phyloP scores from a whole-genome alignment of 1,140 invertebrate species.

The Charaxes varanes region DNA sequence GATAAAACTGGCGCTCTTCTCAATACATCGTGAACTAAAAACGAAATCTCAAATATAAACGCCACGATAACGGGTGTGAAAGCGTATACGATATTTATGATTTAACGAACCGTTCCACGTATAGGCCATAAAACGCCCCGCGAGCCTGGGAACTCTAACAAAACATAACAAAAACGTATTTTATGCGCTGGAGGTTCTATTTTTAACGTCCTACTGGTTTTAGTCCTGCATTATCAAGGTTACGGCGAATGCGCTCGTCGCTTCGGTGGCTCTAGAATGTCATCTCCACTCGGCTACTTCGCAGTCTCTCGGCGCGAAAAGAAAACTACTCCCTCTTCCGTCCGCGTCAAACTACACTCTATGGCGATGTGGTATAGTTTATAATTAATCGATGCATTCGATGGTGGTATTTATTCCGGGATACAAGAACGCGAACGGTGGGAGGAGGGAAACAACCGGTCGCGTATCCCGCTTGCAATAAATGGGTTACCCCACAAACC shows the following conservation, averaged over 20 bases:
- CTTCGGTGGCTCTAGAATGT: constrained; percentile 47
- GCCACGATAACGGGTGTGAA: constrained; percentile 23
- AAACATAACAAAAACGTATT: constrained; percentile 41
- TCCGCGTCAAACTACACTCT: constrained; percentile 20
- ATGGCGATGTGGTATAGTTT: constrained; percentile 9
- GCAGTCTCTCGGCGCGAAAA: constrained; percentile 31
- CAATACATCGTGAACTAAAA: constrained; percentile 9
- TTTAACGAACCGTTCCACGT: constrained; percentile 52
- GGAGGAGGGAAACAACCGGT: constrained; percentile 41
- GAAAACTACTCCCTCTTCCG: constrained; percentile 22
- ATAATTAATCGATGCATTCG: constrained; percentile 3
- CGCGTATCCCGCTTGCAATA: constrained; percentile 50
- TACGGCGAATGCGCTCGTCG: constrained; percentile 31
- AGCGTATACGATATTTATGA: constrained; percentile 32
- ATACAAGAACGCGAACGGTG: constrained; percentile 45
- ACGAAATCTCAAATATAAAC: constrained; percentile 17
- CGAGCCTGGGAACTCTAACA: constrained; percentile 47
- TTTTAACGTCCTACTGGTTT: constrained; percentile 68
- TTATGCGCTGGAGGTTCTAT: constrained; percentile 50
- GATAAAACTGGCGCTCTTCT: background rate
- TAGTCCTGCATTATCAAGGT: constrained; percentile 63
- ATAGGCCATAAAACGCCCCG: constrained; percentile 42
- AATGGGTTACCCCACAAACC: constrained; percentile 70
- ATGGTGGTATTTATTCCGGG: constrained; percentile 42
- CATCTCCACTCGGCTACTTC: constrained; percentile 41